Percentiles rank a stretch among this genome's conserved stretches.
Conservation (phyloP, 2,888 invertebrate genomes). For the Hyppa rectilinea region DNA sequence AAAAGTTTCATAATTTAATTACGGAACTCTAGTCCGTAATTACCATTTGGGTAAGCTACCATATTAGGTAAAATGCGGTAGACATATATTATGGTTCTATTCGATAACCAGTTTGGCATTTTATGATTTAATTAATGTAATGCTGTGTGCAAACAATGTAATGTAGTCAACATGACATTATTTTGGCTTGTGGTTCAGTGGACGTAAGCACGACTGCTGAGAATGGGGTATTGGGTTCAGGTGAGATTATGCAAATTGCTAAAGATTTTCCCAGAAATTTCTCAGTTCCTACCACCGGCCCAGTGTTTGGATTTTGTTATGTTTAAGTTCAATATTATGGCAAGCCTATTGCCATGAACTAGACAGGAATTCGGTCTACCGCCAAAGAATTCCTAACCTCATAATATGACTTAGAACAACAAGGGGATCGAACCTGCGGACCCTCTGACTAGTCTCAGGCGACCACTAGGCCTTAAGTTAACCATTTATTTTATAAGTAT, state of each 20-base stretch:
- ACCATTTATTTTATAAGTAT: too few relatives aligned
- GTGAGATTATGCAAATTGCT: neutral
- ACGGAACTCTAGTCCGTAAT: slow-evolving; percentile 61
- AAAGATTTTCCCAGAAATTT: too few relatives aligned
- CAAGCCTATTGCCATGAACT: neutral
- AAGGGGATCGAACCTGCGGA: neutral
- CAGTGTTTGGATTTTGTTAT: too few relatives aligned
- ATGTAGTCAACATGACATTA: neutral
- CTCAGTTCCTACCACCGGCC: too few relatives aligned
- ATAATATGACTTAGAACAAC: neutral
- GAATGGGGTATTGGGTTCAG: neutral
- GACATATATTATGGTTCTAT: slow-evolving; percentile 58
- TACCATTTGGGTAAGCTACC: slow-evolving; percentile 64
- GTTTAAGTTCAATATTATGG: too few relatives aligned
- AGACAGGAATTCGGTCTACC: neutral
- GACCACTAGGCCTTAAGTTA: neutral
- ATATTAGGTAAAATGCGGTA: slow-evolving; percentile 63
- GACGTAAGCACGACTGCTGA: neutral
- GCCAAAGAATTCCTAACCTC: neutral
- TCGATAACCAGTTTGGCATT: slow-evolving; percentile 52
- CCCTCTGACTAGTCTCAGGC: neutral
- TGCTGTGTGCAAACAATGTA: neutral
- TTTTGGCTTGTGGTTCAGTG: neutral
- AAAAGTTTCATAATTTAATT: slow-evolving; percentile 48
- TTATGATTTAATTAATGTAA: slow-evolving; percentile 54